Evolutionary conservation across 2,888 invertebrate species (phyloP), one percentile per base, ranked within the genome.

Genomic region (Orthosia incerta): DNA sequence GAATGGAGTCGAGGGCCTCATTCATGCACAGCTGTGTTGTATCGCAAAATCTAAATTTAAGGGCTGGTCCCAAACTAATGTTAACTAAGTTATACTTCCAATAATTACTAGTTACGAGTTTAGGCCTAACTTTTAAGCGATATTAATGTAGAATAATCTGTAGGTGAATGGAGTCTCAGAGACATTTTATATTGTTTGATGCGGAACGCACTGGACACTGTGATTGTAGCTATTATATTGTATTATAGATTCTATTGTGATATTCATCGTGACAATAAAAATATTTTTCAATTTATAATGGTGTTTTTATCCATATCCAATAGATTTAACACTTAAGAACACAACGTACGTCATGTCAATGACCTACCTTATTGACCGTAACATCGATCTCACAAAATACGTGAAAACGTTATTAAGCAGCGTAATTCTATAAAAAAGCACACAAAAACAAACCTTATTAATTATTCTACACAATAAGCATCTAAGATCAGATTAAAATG

Each of bases 141-240:
- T 81, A 64, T 69, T 39, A 53, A 26, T 53, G 12, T 48, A 48
- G 72, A 7, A 26, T 62, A 68, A 16, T 65, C 80, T 86, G 80
- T 75, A 72, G 63, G 71, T 83, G 77, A 79, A 84, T 73, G 78
- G 79, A 78, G 74, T 74, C 76, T 79, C 23, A 46, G 56, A 46
- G 55, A 63, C 62, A 76, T 79, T 83, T 79, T 69, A 68, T 75
- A 78, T 84, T 80, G 79, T 88, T 87, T 87, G 81, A 88, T 85
- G 89, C 87, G 84, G 86, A 85, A 86, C 84, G 91, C 87, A 89
- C 86, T 85, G 88, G 86, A 88, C 85, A 88, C 90, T 91, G 93
- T 92, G 92, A 92, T 92, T 89, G 90, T 90, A 90, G 89, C 72
- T 87, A 89, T 83, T 87, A 83, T 82, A 84, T 80, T 88, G 77